Evolutionary conservation across 2,113 vertebrate species (phyloP), one percentile per base, ranked within the genome.

Genomic region (Peromyscus polionotus): DNA sequence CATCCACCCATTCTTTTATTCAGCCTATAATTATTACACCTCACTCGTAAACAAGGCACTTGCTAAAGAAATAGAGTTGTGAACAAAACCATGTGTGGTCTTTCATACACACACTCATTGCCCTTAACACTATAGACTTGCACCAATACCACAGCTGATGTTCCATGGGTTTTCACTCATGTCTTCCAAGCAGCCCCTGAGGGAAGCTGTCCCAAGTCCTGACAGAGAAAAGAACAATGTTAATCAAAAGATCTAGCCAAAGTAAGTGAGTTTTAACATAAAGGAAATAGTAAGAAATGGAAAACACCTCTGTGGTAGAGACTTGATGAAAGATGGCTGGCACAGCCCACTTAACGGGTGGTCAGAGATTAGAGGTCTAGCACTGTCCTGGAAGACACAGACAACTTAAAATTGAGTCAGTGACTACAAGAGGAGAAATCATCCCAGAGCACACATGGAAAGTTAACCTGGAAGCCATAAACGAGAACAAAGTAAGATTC

Each of bases 21-120:
- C 77, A 83, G 19, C 28, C n/a, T 51, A 14, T 92, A 94, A 67
- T 75, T 92, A 65, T n/a, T 93, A 92, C 24, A 79, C 31, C 92
- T 63, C 51, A 77, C 57, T 36, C 26, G 45, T 26, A 33, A 91
- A 19, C 26, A 45, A 65, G 33, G 6, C 33, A 86, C 22, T 93
- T 88, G 84, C 26, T 88, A 95, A 84, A 16, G 57, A 84, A 76
- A 84, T 54, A 26, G 0, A 51, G 39, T 42, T 54, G 24, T 73
- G 65, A 93, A 7, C 77, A 93, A 88, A 95, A 61, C 3, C 5
- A 94, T 33, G 84, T 3, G 36, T 1, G 0, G 10, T 17, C 3
- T 68, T 5, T 77, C 59, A 17, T 6, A 31, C 24, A 28, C 93
- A 12, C 36, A 88, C 33, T 33, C 26, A 28, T 42, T 68, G 67